These are phyloP conservation scores for Tringa solitaria DNA, from an alignment of 2,113 vertebrate genomes.

Conservation along the genomic window DNA sequence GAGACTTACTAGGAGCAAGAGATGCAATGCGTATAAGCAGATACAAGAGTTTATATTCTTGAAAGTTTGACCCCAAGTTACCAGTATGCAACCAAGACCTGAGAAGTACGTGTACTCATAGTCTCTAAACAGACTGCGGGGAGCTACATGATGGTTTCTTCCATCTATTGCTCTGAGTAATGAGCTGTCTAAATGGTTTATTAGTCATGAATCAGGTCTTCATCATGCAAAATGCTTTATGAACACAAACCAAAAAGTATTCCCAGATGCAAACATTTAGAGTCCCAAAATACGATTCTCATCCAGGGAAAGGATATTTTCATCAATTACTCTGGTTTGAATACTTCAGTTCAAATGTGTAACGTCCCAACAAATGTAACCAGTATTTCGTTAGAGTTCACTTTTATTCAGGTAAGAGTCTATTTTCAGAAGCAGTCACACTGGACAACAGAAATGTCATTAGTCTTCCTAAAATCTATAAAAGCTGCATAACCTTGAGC, in stretches of 20 bases:
- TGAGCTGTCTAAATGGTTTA: neutral
- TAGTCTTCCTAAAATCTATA: neutral
- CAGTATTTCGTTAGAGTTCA: neutral
- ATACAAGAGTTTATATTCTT: neutral
- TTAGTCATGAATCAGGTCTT: neutral
- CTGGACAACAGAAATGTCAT: neutral
- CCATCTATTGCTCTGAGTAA: neutral
- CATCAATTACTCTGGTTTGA: neutral
- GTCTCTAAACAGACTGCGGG: neutral
- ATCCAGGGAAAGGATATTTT: neutral
- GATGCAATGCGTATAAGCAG: neutral
- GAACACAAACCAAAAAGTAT: neutral
- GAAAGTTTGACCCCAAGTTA: neutral
- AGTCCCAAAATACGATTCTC: neutral
- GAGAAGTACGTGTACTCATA: accelerated
- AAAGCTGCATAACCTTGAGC: neutral
- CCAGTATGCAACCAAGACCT: neutral
- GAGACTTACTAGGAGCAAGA: neutral
- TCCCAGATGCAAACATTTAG: neutral
- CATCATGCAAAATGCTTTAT: neutral
- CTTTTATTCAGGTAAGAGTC: neutral
- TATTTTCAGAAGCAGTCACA: neutral
- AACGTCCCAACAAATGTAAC: neutral
- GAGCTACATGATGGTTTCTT: neutral
- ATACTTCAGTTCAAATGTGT: neutral